Evolutionary conservation across 2,797 vertebrate genomes (phyloP).

Genomic region (Hoplostethus atlanticus): DNA sequence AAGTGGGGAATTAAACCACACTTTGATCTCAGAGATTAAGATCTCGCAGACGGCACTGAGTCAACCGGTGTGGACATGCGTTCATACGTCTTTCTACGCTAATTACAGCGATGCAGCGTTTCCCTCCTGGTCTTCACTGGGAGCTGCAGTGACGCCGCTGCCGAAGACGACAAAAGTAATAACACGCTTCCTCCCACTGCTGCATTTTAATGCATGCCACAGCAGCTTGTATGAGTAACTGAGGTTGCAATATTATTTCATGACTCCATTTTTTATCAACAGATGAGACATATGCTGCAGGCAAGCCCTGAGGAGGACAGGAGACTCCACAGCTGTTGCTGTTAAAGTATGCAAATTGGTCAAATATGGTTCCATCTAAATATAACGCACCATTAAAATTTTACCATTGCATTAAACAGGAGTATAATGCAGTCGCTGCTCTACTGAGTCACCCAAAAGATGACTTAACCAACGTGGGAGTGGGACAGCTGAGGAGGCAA

Average conservation of each 20-base stretch:
- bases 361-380: constrained; percentile 71
- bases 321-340: constrained; percentile 75
- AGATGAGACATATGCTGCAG: constrained; percentile 59
- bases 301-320: constrained; percentile 48
- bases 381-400: constrained; percentile 70
- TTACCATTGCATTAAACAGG: constrained; percentile 66
- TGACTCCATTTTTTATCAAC: constrained; percentile 50
- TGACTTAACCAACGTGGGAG: constrained; percentile 34
- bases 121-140: neutral
- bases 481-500: constrained; percentile 3
- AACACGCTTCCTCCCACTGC: neutral
- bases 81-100: neutral
- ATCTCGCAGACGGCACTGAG: constrained; percentile 13
- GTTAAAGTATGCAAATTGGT: constrained; percentile 73
- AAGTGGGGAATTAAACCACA: constrained; percentile 15
- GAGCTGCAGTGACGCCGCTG: neutral
- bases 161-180: neutral
- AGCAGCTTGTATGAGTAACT: constrained; percentile 16
- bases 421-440: constrained; percentile 58
- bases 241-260: constrained; percentile 43
- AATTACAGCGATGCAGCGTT: neutral
- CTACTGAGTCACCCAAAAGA: constrained; percentile 45
- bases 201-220: constrained; percentile 6
- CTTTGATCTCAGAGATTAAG: constrained; percentile 35
- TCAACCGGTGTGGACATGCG: constrained; percentile 1